Evolutionary conservation across 1,140 invertebrate genomes (phyloP).

Genomic region (Drosophila pallidifrons): DNA sequence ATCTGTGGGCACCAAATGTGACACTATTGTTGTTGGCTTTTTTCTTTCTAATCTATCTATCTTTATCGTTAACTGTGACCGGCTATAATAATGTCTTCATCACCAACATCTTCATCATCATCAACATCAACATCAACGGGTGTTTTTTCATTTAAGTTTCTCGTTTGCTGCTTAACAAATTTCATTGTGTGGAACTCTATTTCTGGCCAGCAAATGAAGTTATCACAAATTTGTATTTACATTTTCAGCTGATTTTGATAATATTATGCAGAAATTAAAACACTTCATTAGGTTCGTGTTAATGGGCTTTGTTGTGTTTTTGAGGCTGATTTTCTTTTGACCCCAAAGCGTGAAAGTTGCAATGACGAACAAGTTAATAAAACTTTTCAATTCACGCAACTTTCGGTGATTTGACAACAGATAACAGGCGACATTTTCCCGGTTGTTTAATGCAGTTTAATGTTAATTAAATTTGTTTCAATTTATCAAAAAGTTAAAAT

Average conservation of each 20-base stretch:
- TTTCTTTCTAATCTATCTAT: constrained; percentile 43
- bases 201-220: constrained; percentile 37
- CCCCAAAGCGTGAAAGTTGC: constrained; percentile 68
- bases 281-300: constrained; percentile 77
- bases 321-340: constrained; percentile 25
- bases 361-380: constrained; percentile 28
- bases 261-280: constrained; percentile 69
- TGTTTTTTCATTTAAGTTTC: constrained; percentile 20
- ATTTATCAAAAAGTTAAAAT: no score
- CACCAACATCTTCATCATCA: constrained; percentile 53
- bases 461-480: no score
- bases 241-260: constrained; percentile 51
- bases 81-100: constrained; percentile 71
- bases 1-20: constrained; percentile 66
- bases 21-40: constrained; percentile 62
- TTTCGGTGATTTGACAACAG: background rate
- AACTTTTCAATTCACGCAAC: background rate
- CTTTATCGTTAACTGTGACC: constrained; percentile 42
- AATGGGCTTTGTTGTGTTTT: constrained; percentile 47
- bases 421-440: background rate
- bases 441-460: no score
- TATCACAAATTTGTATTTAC: constrained; percentile 55
- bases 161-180: constrained; percentile 40
- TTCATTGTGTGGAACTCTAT: constrained; percentile 24
- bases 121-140: constrained; percentile 16